A percentile compares a stretch with the other conserved stretches of the same genome.
These are phyloP conservation scores for Metalampra italica DNA, from an alignment of 2,888 invertebrate genomes.

Conservation along the genomic window DNA sequence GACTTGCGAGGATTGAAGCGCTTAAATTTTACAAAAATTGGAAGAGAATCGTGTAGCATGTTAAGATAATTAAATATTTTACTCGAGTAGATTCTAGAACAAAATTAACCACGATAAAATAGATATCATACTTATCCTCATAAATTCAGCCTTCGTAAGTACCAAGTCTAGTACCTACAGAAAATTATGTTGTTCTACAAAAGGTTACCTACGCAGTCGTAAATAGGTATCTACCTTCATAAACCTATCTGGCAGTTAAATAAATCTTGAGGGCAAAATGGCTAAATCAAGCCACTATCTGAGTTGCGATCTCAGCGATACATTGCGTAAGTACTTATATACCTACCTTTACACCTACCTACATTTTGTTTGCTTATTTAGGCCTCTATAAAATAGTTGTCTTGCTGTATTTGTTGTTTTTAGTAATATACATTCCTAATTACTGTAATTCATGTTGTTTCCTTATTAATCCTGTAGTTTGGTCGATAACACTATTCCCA, in stretches of 20 bases:
- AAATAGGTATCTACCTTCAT: slow-evolving; percentile 32
- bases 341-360: slow-evolving; percentile 1
- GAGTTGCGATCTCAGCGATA: slow-evolving; percentile 48
- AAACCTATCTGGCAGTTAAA: slow-evolving; percentile 50
- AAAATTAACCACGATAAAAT: not conserved
- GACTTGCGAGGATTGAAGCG: no score
- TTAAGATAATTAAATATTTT: no score
- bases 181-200: slow-evolving; percentile 15
- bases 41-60: no score
- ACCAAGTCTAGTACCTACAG: not conserved
- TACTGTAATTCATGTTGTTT: no score
- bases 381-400: no score
- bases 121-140: not conserved
- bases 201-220: slow-evolving; percentile 12
- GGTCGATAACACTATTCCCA: no score
- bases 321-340: slow-evolving; percentile 16
- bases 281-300: slow-evolving; percentile 69
- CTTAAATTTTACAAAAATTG: no score
- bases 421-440: no score
- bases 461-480: no score
- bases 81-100: not conserved
- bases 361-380: slow-evolving; percentile 4
- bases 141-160: slow-evolving; percentile 7
- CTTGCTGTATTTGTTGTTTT: no score
- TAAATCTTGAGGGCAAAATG: slow-evolving; percentile 58